Conservation (phyloP, 1,140 invertebrate species). For the Cherax destructor region DNA sequence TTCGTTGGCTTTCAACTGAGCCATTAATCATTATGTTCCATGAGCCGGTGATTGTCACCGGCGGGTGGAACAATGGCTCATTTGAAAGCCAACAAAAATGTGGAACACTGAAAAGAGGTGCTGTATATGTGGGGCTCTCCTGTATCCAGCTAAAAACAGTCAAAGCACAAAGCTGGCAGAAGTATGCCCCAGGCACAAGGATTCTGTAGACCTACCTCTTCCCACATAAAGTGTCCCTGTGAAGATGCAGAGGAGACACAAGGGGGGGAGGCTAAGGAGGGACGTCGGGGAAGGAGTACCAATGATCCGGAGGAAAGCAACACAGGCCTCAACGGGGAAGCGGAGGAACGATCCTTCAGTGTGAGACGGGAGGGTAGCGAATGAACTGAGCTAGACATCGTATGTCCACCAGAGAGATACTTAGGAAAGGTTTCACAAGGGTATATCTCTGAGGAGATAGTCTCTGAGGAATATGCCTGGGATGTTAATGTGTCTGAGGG, state of each 20-base stretch:
- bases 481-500: slow-evolving; percentile 44
- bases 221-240: slow-evolving; percentile 67
- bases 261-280: slow-evolving; percentile 49
- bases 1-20: too few species aligned
- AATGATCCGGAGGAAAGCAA: slow-evolving; percentile 58
- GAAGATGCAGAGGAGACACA: slow-evolving; percentile 53
- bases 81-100: too few species aligned
- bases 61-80: too few species aligned
- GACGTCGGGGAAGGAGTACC: slow-evolving; percentile 55
- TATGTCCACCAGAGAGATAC: neutral
- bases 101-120: too few species aligned
- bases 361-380: slow-evolving; percentile 57
- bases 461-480: slow-evolving; percentile 21
- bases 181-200: slow-evolving; percentile 6
- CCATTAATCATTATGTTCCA: too few species aligned
- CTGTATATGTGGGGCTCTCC: too few species aligned
- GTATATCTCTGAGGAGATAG: slow-evolving; percentile 28
- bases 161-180: neutral
- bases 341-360: slow-evolving; percentile 26
- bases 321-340: slow-evolving; percentile 18
- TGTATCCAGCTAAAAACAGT: neutral
- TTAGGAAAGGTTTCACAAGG: slow-evolving; percentile 33
- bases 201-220: slow-evolving; percentile 59
- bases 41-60: too few species aligned
- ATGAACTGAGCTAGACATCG: slow-evolving; percentile 57